These are phyloP conservation scores for Geococcyx californianus DNA, from an alignment of 2,113 vertebrate species.

Conservation along the genomic window DNA sequence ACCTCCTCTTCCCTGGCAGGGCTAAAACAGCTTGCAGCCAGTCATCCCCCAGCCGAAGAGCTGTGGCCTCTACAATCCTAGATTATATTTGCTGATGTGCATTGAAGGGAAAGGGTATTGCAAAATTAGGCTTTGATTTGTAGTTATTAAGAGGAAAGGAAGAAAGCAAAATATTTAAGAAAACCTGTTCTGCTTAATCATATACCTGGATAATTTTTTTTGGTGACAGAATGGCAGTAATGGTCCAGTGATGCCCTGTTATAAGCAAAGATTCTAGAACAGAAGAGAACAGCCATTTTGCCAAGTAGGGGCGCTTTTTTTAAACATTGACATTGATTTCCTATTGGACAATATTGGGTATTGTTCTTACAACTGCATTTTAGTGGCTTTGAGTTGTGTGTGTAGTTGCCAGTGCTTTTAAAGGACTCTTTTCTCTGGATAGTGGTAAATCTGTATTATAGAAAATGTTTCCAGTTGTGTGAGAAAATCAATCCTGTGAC, in stretches of 20 bases:
- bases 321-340: not conserved
- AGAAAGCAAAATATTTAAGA: not conserved
- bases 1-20: not conserved
- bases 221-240: not conserved
- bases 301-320: not conserved
- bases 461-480: not conserved
- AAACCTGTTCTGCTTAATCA: not conserved
- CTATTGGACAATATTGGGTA: conserved; percentile 11
- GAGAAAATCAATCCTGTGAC: conserved; percentile 20
- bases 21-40: not conserved
- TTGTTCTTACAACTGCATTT: not conserved
- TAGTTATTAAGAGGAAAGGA: not conserved
- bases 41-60: not conserved
- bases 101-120: not conserved
- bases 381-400: not conserved
- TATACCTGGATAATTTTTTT: not conserved
- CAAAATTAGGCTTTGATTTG: not conserved
- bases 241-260: not conserved
- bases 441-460: conserved; percentile 11
- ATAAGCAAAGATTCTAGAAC: not conserved
- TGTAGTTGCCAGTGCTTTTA: not conserved
- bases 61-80: not conserved
- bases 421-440: not conserved
- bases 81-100: not conserved
- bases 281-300: conserved; percentile 5